Base-by-base conservation (phyloP, 1,140 invertebrate species). In the Zaprionus davidi region DNA sequence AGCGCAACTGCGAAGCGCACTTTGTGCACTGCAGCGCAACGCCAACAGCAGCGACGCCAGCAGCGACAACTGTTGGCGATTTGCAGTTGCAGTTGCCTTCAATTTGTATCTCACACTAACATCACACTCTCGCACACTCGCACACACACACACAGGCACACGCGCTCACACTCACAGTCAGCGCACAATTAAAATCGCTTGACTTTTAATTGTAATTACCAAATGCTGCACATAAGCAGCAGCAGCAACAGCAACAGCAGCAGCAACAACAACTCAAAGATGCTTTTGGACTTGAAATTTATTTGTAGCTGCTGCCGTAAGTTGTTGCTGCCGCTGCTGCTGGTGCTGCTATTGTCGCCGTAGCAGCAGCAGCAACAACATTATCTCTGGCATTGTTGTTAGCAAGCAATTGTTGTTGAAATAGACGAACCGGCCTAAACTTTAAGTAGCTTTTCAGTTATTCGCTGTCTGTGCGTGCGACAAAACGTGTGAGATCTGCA, bases 171-270 rank as follows among this genome's bases (percentile, higher is more conserved):
- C 15, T 59, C 69, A 70, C 53, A 34, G 60, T 76, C 51, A 71
- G 65, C 34, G 71, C 55, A 60, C 83, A 83, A 87, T 88, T 87
- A 84, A 87, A 76, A 79, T 67, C 85, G 79, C 87, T 76, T 88
- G 81, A 88, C 81, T 82, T 87, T 88, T 87, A 81, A 87, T 87
- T 90, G 84, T 87, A 88, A 87, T 87, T 87, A 88, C 74, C 84
- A 68, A 87, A 84, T 66, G 63, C 70, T 72, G 71, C 56, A 71
- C 73, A 71, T 71, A 76, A 76, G 73, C 71, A 65, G 73, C 69
- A 77, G 63, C 70, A 86, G 62, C 76, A 31, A 36, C 3, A 76
- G 49, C 71, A 73, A 31, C 76, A 68, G 46, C 80, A 69, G 12
- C 69, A 64, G 0, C 58, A 26, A 17, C 66, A 57, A 15, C 73